Evolutionary conservation across 2,888 invertebrate genomes (phyloP).

Genomic region (Agrochola lychnidis): DNA sequence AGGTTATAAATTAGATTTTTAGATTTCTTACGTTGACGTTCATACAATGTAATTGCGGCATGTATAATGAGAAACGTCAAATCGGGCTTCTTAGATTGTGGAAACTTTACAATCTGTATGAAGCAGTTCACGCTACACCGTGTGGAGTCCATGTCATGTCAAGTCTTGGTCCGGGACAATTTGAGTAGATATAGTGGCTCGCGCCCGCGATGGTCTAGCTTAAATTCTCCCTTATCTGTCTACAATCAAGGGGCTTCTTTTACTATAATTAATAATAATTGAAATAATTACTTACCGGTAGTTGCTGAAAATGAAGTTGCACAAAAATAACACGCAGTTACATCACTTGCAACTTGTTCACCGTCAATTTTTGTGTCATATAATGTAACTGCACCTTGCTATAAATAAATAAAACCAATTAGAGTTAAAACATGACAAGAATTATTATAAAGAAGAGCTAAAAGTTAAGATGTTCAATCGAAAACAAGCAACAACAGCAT

Average conservation of each 20-base stretch:
- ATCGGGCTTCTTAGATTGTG: too few species aligned
- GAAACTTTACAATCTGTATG: neutral
- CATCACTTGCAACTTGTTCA: conserved; percentile 90
- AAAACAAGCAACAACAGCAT: too few species aligned
- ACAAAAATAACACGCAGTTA: conserved; percentile 93
- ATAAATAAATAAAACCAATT: conserved; percentile 54
- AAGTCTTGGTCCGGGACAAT: neutral
- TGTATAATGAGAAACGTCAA: too few species aligned
- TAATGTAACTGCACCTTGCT: conserved; percentile 91
- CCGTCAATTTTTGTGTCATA: conserved; percentile 81
- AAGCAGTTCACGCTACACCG: neutral
- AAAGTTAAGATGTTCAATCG: too few species aligned
- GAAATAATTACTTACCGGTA: neutral
- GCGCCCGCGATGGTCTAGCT: neutral
- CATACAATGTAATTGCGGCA: too few species aligned
- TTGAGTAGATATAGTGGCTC: too few species aligned
- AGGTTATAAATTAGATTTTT: too few species aligned
- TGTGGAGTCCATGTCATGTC: too few species aligned
- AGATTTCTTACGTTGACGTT: too few species aligned
- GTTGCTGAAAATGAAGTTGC: conserved; percentile 94
- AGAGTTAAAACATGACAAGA: neutral
- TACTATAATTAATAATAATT: neutral
- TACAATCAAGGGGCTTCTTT: neutral
- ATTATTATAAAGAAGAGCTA: neutral
- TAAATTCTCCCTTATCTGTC: neutral